Conservation (phyloP, 2,888 invertebrate genomes). For the Leptura quadrifasciata region DNA sequence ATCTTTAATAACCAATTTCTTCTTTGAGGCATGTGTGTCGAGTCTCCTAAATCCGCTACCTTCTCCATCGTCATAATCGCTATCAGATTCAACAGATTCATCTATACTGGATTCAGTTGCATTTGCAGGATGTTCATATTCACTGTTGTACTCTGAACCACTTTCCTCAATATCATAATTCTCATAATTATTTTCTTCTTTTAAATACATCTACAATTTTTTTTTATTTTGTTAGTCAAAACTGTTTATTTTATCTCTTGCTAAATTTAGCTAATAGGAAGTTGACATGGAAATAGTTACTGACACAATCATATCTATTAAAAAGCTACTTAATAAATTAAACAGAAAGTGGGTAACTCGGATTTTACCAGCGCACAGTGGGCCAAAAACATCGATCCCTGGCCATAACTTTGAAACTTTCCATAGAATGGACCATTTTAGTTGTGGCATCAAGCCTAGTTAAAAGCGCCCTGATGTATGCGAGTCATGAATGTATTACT, state of each 20-base stretch:
- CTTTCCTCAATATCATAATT: conserved; percentile 69
- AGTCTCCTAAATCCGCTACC: conserved; percentile 75
- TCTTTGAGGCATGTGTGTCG: conserved; percentile 79
- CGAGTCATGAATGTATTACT: too few species aligned
- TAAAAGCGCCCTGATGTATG: too few species aligned
- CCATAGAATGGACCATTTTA: too few species aligned
- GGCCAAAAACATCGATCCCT: too few species aligned
- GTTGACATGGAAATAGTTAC: too few species aligned
- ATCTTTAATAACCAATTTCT: conserved; percentile 82
- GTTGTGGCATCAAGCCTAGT: too few species aligned
- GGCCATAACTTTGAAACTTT: too few species aligned
- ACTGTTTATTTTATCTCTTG: background rate
- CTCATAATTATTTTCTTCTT: conserved; percentile 60
- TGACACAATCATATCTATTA: too few species aligned
- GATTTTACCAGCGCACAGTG: too few species aligned
- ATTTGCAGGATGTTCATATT: conserved; percentile 68
- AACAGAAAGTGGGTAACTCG: too few species aligned
- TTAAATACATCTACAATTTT: conserved; percentile 33
- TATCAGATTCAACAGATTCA: conserved; percentile 69
- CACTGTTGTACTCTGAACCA: conserved; percentile 71
- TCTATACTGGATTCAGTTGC: conserved; percentile 67
- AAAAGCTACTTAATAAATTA: too few species aligned
- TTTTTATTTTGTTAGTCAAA: background rate
- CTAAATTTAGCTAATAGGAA: too few species aligned
- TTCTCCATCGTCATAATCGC: conserved; percentile 69